These are phyloP conservation scores for Telenomus remus DNA, from an alignment of 1,140 invertebrate species.

Conservation along the genomic window DNA sequence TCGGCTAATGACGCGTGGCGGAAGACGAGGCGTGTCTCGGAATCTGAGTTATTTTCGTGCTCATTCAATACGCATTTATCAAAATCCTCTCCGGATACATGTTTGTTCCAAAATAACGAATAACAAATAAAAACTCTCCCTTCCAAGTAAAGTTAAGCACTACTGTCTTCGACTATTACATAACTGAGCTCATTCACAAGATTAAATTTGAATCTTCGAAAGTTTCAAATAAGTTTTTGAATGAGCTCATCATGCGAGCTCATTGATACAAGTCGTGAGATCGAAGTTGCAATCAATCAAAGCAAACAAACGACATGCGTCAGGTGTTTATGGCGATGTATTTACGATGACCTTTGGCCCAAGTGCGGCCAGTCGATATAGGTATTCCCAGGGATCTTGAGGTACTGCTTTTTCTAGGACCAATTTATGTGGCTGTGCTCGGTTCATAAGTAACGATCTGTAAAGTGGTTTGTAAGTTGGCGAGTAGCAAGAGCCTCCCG, in stretches of 20 bases:
- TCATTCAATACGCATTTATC: conserved; percentile 60
- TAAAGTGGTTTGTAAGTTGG: conserved; percentile 75
- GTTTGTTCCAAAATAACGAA: conserved; percentile 28
- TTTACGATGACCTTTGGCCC: conserved; percentile 69
- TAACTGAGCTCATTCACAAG: too few relatives aligned
- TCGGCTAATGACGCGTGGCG: conserved; percentile 69
- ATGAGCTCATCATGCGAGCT: not conserved
- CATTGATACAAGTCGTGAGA: too few relatives aligned
- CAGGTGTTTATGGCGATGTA: conserved; percentile 65
- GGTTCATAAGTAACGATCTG: conserved; percentile 73
- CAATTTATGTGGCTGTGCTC: conserved; percentile 70
- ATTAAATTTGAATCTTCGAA: too few relatives aligned
- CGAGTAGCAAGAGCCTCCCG: conserved; percentile 70
- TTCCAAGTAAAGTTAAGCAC: too few relatives aligned
- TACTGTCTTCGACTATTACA: too few relatives aligned
- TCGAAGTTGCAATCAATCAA: conserved; percentile 38
- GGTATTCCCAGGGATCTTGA: conserved; percentile 58
- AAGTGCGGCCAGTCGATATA: conserved; percentile 62
- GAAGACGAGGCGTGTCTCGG: conserved; percentile 62
- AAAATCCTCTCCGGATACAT: conserved; percentile 48
- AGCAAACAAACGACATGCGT: conserved; percentile 54
- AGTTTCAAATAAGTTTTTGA: not conserved
- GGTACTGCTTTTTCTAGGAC: conserved; percentile 49
- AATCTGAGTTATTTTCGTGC: conserved; percentile 68
- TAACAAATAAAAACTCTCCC: conserved; percentile 13